These are phyloP conservation scores for Spongia lamella DNA, from an alignment of 37 sponge, comb jelly and placozoan species.

Conservation along the genomic window DNA sequence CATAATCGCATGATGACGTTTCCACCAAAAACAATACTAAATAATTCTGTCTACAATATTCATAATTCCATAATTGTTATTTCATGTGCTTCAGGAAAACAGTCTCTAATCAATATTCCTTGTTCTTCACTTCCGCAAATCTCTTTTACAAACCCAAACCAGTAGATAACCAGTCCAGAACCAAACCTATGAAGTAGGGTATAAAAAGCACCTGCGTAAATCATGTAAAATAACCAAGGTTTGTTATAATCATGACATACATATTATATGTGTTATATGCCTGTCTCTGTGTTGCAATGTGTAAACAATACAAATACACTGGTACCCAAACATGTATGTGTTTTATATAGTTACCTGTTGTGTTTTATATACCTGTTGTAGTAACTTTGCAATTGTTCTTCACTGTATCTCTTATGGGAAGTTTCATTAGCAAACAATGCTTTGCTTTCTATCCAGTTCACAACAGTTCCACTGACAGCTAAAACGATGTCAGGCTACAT, in stretches of 20 bases:
- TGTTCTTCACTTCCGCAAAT: slow-evolving; percentile 35
- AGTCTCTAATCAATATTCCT: slow-evolving; percentile 57
- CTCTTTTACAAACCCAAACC: slow-evolving; percentile 86
- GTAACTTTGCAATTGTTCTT: slow-evolving; percentile 89
- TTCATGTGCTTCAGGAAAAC: slow-evolving; percentile 22
- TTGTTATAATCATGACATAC: no score
- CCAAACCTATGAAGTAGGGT: slow-evolving; percentile 67
- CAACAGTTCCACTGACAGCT: slow-evolving; percentile 60
- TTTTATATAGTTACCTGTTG: neutral
- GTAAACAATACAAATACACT: neutral
- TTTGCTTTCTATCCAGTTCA: slow-evolving; percentile 93
- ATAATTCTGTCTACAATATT: no score
- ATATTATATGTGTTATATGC: neutral
- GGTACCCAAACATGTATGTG: neutral
- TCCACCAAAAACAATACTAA: neutral
- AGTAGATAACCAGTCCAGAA: slow-evolving; percentile 88
- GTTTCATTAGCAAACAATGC: slow-evolving; percentile 84
- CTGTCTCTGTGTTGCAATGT: neutral
- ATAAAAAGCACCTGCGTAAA: slow-evolving; percentile 2
- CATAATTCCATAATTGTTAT: neutral
- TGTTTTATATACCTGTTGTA: slow-evolving; percentile 61
- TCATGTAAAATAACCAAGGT: no score
- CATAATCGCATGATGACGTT: neutral
- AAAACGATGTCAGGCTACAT: neutral
- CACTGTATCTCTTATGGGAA: slow-evolving; percentile 63